phyloP scores from a whole-genome alignment of 2,113 vertebrate genomes.

The Cryptotis parvus region DNA sequence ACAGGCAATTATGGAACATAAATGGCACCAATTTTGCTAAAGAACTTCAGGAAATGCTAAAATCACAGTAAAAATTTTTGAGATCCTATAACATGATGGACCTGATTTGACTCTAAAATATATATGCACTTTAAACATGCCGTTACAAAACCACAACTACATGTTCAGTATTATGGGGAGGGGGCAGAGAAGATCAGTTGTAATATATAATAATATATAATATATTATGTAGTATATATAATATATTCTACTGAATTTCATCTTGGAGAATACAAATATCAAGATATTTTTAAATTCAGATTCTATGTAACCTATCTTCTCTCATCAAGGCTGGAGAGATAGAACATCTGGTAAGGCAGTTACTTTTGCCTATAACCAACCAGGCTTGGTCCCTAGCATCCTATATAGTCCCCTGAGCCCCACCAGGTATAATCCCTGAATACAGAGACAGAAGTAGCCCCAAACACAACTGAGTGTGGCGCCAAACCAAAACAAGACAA shows the following conservation, averaged over 20 bases:
- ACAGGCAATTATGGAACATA: neutral
- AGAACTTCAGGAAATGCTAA: constrained; percentile 30
- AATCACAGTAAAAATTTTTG: neutral
- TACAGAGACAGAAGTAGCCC: too few relatives aligned
- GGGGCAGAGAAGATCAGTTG: neutral
- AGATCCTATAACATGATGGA: neutral
- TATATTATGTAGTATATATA: neutral
- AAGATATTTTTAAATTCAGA: constrained; percentile 26
- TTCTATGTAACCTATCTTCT: neutral
- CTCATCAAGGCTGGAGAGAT: neutral
- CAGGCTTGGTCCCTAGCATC: too few relatives aligned
- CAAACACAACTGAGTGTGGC: too few relatives aligned
- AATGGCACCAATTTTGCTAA: neutral
- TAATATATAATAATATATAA: too few relatives aligned
- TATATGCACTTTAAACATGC: neutral
- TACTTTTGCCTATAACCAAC: too few relatives aligned
- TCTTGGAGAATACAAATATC: neutral
- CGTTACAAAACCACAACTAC: neutral
- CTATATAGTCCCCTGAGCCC: too few relatives aligned
- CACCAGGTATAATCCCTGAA: too few relatives aligned
- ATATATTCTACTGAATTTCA: constrained; percentile 19
- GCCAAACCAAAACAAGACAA: too few relatives aligned
- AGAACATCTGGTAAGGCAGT: too few relatives aligned
- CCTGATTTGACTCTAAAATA: neutral
- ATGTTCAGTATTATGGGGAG: neutral